Conservation (phyloP, 1,140 invertebrate species). For the Adelges cooleyi region DNA sequence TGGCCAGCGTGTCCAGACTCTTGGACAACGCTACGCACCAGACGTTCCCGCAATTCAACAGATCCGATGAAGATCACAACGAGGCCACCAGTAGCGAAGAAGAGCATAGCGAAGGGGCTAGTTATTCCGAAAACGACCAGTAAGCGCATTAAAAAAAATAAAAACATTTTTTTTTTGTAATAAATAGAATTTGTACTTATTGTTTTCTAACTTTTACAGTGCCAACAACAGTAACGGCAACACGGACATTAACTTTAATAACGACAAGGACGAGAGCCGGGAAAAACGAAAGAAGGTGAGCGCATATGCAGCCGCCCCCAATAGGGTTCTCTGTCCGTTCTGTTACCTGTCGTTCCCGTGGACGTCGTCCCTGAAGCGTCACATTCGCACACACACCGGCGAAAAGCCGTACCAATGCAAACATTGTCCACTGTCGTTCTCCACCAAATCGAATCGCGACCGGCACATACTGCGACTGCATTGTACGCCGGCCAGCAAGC, state of each 20-base stretch:
- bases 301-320: constrained; percentile 89
- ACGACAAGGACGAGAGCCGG: constrained; percentile 38
- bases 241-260: constrained; percentile 3
- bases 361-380: constrained; percentile 82
- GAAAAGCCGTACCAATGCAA: constrained; percentile 93
- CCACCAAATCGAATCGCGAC: constrained; percentile 94
- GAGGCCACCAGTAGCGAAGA: constrained; percentile 43
- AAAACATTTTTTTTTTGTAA: neutral
- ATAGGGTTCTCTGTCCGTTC: constrained; percentile 81
- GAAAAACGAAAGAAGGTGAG: constrained; percentile 67
- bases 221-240: constrained; percentile 37
- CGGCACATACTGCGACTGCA: constrained; percentile 59
- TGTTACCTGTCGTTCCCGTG: constrained; percentile 89
- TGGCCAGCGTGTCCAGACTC: constrained; percentile 62
- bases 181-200: neutral
- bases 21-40: constrained; percentile 67
- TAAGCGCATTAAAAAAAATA: neutral
- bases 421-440: constrained; percentile 82
- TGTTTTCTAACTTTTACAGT: constrained; percentile 38
- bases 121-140: constrained; percentile 20
- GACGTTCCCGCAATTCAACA: constrained; percentile 48
- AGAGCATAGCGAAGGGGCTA: constrained; percentile 22
- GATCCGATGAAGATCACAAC: constrained; percentile 36
- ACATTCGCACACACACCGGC: constrained; percentile 86
- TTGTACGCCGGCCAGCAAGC: constrained; percentile 32